Evolutionary conservation across 2,888 invertebrate species (phyloP), one percentile per base, ranked within the genome.

Genomic region (Cheilosia scutellata): DNA sequence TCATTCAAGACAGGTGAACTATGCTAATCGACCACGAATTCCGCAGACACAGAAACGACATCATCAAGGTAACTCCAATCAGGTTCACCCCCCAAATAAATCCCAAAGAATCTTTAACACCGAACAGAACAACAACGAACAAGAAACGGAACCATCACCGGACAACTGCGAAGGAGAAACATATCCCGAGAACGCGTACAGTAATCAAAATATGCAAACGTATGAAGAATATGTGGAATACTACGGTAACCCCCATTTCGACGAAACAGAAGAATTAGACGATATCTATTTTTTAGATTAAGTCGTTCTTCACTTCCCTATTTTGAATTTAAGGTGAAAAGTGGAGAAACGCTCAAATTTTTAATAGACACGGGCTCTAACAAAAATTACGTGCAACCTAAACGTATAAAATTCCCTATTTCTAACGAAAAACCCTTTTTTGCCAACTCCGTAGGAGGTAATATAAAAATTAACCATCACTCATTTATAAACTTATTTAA

Each of bases 381-480:
- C 20, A 20, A 51, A 44, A 44, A 68, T n/a, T 51, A 53, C 25
- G 33, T 58, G 4, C 66, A 76, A 68, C 42, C 60, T 16, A 13
- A 53, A 37, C 77, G 66, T 58, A 5, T 44, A 75, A 71, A 75
- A 87, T 68, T 58, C 58, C 57, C 51, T 53, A 70, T 62, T 62
- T 57, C 65, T 33, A 47, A 72, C 40, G 57, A 72, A 27, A 49
- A 82, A 33, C 37, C 42, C 53, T 86, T 80, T 60, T 71, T 71
- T 44, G 78, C 74, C 1, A 84, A 79, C 53, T 79, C 57, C 25
- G 62, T 79, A 47, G 84, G 57, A 68, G 75, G 70, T 44, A 33
- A 63, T 51, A 51, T 78, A 6, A 53, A 79, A 55, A 57, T 78
- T 7, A 71, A 53, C 40, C 55, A 66, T n/a, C 77, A 78, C 51